phyloP scores from a whole-genome alignment of 2,888 invertebrate species.

The Trachelus tabidus region DNA sequence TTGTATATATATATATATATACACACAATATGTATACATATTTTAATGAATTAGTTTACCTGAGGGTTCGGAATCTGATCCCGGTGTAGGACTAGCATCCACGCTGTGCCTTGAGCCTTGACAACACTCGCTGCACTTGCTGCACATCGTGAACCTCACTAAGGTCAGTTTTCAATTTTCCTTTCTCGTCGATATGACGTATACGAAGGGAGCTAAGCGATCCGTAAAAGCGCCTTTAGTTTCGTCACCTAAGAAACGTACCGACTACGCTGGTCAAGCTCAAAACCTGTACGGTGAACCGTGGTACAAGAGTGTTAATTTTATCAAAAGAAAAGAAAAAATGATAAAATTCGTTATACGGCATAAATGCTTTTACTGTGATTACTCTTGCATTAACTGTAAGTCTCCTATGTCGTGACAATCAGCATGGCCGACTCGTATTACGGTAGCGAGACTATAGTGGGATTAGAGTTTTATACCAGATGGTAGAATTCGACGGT shows the following conservation, averaged over 20 bases:
- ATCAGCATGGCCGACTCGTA: background rate
- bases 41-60: constrained; percentile 39
- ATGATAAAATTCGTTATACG: background rate
- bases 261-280: background rate
- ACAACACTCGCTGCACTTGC: constrained; percentile 67
- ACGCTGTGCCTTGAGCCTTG: constrained; percentile 62
- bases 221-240: background rate
- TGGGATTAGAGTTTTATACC: background rate
- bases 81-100: constrained; percentile 58
- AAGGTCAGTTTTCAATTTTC: background rate
- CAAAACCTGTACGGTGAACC: background rate
- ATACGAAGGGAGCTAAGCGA: background rate
- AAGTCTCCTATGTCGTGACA: background rate
- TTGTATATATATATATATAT: background rate
- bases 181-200: background rate
- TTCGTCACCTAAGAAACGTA: background rate
- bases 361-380: background rate
- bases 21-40: background rate
- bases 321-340: too few species aligned
- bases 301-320: too few species aligned
- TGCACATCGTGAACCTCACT: constrained; percentile 57
- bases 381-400: background rate
- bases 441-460: background rate
- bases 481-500: background rate
- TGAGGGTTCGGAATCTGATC: constrained; percentile 60